Evolutionary conservation across 2,113 vertebrate genomes (phyloP).

Genomic region (Argyrosomus japonicus): DNA sequence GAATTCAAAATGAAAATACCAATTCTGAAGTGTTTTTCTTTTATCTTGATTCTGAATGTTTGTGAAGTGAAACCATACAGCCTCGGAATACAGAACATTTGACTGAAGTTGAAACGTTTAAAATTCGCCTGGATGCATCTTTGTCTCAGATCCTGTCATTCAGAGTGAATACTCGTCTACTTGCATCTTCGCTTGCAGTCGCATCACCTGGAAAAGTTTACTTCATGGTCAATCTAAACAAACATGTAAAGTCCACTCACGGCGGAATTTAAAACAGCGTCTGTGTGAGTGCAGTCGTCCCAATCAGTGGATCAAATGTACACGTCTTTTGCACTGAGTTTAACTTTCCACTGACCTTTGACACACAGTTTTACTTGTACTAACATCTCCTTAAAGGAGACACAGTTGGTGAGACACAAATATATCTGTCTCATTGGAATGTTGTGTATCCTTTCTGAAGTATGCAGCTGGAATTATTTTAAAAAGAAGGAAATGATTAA

Average conservation of each 20-base stretch:
- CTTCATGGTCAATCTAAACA: neutral
- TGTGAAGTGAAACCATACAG: neutral
- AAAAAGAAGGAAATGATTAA: neutral
- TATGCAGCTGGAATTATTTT: neutral
- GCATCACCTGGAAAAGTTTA: neutral
- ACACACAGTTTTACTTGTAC: neutral
- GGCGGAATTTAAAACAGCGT: neutral
- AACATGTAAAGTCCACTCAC: neutral
- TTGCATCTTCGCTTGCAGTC: neutral
- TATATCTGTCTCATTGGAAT: neutral
- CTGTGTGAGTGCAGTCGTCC: neutral
- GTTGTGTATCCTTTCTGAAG: neutral
- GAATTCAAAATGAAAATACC: neutral
- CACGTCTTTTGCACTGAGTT: neutral
- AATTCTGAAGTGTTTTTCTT: neutral
- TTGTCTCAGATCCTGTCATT: neutral
- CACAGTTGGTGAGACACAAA: neutral
- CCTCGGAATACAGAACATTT: neutral
- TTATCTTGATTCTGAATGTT: neutral
- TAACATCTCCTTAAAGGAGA: neutral
- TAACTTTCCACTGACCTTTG: neutral
- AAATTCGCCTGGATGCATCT: neutral
- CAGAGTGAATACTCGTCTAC: neutral
- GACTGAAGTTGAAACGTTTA: neutral
- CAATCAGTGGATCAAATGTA: neutral